Evolutionary conservation across 2,797 vertebrate species (phyloP).

Genomic region (Bovichtus variegatus): DNA sequence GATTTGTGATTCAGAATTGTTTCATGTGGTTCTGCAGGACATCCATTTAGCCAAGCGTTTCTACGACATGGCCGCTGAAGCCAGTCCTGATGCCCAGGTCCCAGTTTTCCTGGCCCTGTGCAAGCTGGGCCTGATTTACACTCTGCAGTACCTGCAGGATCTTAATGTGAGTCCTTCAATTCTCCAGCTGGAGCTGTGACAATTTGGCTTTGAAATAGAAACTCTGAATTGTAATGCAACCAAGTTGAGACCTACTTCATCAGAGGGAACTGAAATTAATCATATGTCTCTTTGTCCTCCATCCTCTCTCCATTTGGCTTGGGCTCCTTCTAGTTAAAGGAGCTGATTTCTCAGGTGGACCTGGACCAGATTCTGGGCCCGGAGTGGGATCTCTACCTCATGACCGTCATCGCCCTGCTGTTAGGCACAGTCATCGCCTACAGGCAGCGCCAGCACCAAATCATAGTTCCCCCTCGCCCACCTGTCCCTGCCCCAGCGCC

Average conservation of each 20-base stretch:
- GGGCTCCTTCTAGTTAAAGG: slow-evolving; percentile 85
- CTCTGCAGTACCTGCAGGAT: slow-evolving; percentile 92
- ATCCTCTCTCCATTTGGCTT: background rate
- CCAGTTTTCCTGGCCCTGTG: slow-evolving; percentile 97
- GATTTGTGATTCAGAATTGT: background rate
- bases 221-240: background rate
- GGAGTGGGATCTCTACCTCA: slow-evolving; percentile 99
- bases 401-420: slow-evolving; percentile 97
- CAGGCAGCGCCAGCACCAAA: slow-evolving; percentile 96
- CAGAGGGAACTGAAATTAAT: slow-evolving; percentile 4
- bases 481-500: slow-evolving; percentile 52
- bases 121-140: slow-evolving; percentile 93
- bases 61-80: slow-evolving; percentile 99
- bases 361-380: slow-evolving; percentile 97
- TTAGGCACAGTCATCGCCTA: slow-evolving; percentile 97
- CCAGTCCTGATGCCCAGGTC: slow-evolving; percentile 97
- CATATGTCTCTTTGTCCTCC: background rate
- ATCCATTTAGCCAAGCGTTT: slow-evolving; percentile 98
- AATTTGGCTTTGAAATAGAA: slow-evolving; percentile 5
- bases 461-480: slow-evolving; percentile 79
- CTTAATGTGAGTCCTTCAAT: slow-evolving; percentile 90
- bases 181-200: background rate
- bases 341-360: slow-evolving; percentile 91
- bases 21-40: slow-evolving; percentile 84
- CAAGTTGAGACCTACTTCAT: background rate